Evolutionary conservation across 1,140 invertebrate genomes (phyloP), one percentile per base, ranked within the genome.

Genomic region (Eumeta japonica): DNA sequence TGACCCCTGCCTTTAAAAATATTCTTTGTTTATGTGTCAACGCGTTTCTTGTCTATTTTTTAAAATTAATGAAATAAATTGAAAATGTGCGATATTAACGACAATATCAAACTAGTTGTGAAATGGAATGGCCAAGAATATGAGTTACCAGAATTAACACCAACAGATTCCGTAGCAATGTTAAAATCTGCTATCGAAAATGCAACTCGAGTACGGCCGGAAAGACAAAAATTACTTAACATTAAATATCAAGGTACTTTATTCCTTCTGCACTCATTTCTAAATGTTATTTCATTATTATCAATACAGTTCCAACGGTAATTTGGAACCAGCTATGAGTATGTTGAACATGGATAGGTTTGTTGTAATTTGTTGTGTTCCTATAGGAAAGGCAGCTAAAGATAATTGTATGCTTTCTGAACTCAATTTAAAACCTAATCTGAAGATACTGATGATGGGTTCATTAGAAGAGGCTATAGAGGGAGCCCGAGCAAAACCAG

Each of bases 401-500:
- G 89, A 94, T 67, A 83, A 84, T 43, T 82, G 84, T 45, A 79
- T 79, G 30, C 67, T 95, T 12, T 77, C 79, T 10, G 71, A 81
- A 14, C 59, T 94, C 28, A 86, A 86, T 44, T 63, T 95, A 3
- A 94, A 93, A 62, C 82, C 85, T n/a, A 89, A 89, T 18, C 88
- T 90, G 39, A 95, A 96, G 73, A 81, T 98, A 10, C 96, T 97
- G 92, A 90, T 98, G 86, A 94, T 98, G 82, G 95, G 94, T 0
- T 96, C 92, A 0, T 76, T 90, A 14, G 95, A 97, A 63, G 88
- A 93, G 55, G 91, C 90, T 33, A 94, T 98, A 47, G 84, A 85
- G 34, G 85, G 87, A 59, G 88, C 85, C 0, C 84, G 84, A 54
- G 83, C 82, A 39, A 83, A 85, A 35, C 90, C 92, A 0, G 82